Conservation (phyloP, 2,113 vertebrate species). For the Martes martes region DNA sequence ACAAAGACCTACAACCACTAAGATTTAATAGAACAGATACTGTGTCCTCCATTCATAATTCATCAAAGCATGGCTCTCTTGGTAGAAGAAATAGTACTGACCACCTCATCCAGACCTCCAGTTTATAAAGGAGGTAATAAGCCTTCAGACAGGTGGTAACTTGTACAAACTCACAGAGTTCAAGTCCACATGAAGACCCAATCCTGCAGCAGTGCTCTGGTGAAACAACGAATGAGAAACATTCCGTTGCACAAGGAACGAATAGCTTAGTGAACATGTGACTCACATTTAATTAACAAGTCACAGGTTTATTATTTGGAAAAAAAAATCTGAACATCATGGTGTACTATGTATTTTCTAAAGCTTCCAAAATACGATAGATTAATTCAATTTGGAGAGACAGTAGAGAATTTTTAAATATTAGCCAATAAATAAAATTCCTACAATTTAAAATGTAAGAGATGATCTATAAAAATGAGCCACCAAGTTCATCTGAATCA, state of each 20-base stretch:
- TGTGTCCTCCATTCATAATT: not conserved
- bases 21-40: not conserved
- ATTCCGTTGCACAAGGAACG: not conserved
- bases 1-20: not conserved
- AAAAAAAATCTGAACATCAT: not conserved
- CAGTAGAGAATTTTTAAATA: not conserved
- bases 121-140: conserved; percentile 26
- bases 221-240: not conserved
- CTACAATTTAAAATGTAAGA: conserved; percentile 7
- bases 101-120: not conserved
- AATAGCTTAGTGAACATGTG: not conserved
- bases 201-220: not conserved
- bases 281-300: not conserved
- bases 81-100: not conserved
- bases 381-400: not conserved
- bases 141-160: not conserved
- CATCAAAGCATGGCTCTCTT: not conserved
- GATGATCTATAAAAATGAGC: not conserved
- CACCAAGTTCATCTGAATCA: not conserved
- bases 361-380: not conserved
- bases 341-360: not conserved
- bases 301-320: not conserved
- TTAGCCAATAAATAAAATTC: not conserved
- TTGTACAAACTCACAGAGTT: not conserved
- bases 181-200: not conserved